phyloP scores from a whole-genome alignment of 2,888 invertebrate species.

The Oscheius onirici region DNA sequence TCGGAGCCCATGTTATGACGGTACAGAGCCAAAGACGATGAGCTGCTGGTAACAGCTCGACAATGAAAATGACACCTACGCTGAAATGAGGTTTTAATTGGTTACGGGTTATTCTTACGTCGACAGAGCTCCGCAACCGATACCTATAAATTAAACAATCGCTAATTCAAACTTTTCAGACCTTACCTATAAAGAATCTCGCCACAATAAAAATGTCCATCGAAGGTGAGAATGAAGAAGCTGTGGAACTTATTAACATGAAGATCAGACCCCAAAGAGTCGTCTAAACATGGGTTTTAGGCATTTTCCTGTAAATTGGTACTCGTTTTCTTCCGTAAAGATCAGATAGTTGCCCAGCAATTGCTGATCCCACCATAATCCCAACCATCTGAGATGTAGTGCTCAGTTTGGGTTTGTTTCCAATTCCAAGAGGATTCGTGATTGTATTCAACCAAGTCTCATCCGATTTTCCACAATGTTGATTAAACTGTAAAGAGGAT shows the following conservation, averaged over 20 bases:
- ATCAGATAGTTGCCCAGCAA: conserved; percentile 54
- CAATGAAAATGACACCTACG: conserved; percentile 46
- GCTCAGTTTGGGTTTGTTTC: conserved; percentile 47
- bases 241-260: conserved; percentile 43
- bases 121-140: conserved; percentile 48
- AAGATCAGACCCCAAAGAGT: conserved; percentile 40
- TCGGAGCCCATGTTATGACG: conserved; percentile 59
- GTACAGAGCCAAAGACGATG: conserved; percentile 57
- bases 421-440: conserved; percentile 41
- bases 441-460: conserved; percentile 36
- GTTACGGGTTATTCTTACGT: conserved; percentile 36
- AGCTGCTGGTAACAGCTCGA: conserved; percentile 52
- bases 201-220: conserved; percentile 50
- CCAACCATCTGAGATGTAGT: conserved; percentile 58
- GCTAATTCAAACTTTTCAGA: no score
- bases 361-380: conserved; percentile 48
- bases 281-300: conserved; percentile 35
- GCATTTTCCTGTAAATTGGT: neutral
- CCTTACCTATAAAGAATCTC: conserved; percentile 56
- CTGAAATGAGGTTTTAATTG: conserved; percentile 31
- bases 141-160: no score
- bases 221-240: conserved; percentile 43
- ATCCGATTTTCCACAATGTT: conserved; percentile 25
- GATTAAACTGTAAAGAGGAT: conserved; percentile 18
- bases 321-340: conserved; percentile 52